Evolutionary conservation across 2,888 invertebrate genomes (phyloP).

Genomic region (Melanchra persicariae): DNA sequence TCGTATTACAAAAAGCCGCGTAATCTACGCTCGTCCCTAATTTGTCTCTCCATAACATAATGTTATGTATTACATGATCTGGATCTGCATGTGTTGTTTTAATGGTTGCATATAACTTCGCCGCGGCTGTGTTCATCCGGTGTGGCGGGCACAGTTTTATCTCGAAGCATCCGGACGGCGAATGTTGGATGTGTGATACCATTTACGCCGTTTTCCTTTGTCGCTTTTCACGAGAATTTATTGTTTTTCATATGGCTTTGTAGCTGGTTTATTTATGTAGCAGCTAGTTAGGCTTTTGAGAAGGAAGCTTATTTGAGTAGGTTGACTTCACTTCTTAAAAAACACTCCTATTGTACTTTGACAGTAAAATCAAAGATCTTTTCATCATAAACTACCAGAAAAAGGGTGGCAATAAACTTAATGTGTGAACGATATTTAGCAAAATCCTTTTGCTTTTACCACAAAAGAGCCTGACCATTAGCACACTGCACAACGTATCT

Average conservation of each 20-base stretch:
- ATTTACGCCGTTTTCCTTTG: constrained; percentile 29
- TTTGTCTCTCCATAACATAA: constrained; percentile 22
- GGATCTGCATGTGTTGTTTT: constrained; percentile 45
- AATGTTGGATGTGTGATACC: constrained; percentile 15
- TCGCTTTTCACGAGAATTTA: constrained; percentile 50
- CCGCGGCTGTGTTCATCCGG: constrained; percentile 60
- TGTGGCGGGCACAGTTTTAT: constrained; percentile 66
- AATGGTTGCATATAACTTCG: constrained; percentile 64
- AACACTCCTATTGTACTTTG: background rate
- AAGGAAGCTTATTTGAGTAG: background rate
- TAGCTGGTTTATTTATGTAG: constrained; percentile 8
- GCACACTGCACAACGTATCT: constrained; percentile 6
- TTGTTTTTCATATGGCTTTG: constrained; percentile 7
- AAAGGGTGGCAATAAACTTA: background rate
- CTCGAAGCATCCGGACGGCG: constrained; percentile 58
- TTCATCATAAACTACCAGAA: background rate
- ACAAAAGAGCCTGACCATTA: constrained; percentile 5
- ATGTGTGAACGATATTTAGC: background rate
- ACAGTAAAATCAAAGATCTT: background rate
- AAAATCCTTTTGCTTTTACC: background rate
- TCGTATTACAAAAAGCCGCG: constrained; percentile 22
- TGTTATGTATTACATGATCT: constrained; percentile 45
- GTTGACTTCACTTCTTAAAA: constrained; percentile 18
- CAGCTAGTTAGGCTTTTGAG: no score
- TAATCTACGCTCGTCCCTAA: constrained; percentile 29